Evolutionary conservation across 2,113 vertebrate genomes (phyloP), one percentile per base, ranked within the genome.

Genomic region (Vanacampus margaritifer): DNA sequence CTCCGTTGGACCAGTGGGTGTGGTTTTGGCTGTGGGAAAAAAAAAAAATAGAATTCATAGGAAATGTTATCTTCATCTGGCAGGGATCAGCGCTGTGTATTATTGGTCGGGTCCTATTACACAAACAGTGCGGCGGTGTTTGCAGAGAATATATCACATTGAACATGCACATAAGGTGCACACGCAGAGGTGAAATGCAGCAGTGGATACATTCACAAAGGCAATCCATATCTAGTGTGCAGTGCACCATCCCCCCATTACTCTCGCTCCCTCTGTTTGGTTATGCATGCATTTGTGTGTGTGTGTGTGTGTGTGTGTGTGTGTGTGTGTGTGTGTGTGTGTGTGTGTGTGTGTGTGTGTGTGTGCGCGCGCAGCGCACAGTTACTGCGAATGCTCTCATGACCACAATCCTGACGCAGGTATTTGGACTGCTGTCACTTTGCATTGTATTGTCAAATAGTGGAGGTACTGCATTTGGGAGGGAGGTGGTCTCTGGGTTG

Each of bases 1-100:
- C 86, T 89, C 84, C 83, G 81, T 79, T 76, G 84, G 79, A 73
- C 83, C 81, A 83, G 78, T 76, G 84, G 87, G 86, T 66, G 86
- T 86, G 88, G 82, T 79, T 26, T 19, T 53, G 21, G 78, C 84
- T 81, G 83, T 87, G 85, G 82, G 85, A 87, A 32, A 32, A 32
- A 32, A 86, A 88, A 89, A 88, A 86, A 88, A 89, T 81, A 88
- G 86, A 87, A 81, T 87, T 87, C 84, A 87, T 79, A 82, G 80
- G 80, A 78, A 78, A 82, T 84, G 80, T 90, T 87, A 80, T 89
- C 84, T 88, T 86, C 84, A 83, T 88, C 87, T 67, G 13, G 45
- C 73, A 32, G 79, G 81, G 78, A 86, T 89, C 88, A 80, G 76
- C 81, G 82, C 14, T 85, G 78, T 80, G 77, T 85, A 76, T 85